These are phyloP conservation scores for Gastrophryne carolinensis DNA, from an alignment of 2,797 vertebrate genomes.

Conservation along the genomic window DNA sequence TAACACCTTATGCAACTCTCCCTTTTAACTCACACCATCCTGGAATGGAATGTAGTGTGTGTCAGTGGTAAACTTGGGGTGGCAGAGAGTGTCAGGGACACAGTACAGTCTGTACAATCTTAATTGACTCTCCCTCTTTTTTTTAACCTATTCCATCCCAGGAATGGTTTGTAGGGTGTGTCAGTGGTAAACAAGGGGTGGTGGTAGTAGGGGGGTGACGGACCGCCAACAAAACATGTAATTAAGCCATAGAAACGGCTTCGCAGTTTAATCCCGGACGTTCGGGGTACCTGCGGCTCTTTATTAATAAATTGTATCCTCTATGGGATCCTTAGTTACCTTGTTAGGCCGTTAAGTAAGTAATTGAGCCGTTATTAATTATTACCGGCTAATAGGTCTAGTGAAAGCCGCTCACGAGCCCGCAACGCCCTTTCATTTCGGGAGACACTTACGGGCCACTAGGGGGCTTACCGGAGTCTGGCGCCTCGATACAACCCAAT, in stretches of 20 bases:
- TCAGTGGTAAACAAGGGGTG: too few species aligned
- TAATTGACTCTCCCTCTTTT: too few species aligned
- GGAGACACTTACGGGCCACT: background rate
- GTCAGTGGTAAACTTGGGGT: too few species aligned
- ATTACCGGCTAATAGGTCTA: background rate
- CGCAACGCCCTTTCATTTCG: background rate
- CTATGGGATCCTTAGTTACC: background rate
- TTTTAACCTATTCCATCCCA: too few species aligned
- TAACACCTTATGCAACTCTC: slow-evolving; percentile 31
- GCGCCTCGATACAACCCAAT: background rate
- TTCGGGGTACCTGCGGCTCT: background rate
- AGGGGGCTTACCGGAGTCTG: background rate
- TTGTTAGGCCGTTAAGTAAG: background rate
- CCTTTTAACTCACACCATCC: too few species aligned
- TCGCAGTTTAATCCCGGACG: background rate
- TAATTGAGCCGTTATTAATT: background rate
- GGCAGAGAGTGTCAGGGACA: too few species aligned
- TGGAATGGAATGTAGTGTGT: too few species aligned
- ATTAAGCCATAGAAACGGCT: background rate
- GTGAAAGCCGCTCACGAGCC: too few species aligned
- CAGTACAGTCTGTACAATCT: too few species aligned
- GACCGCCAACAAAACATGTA: background rate
- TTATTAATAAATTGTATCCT: background rate
- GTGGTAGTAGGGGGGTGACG: background rate
- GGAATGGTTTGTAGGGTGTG: too few species aligned